Percentiles rank a stretch among this genome's conserved stretches.
Conservation (phyloP, 2,113 vertebrate genomes). For the Bagarius yarrelli region DNA sequence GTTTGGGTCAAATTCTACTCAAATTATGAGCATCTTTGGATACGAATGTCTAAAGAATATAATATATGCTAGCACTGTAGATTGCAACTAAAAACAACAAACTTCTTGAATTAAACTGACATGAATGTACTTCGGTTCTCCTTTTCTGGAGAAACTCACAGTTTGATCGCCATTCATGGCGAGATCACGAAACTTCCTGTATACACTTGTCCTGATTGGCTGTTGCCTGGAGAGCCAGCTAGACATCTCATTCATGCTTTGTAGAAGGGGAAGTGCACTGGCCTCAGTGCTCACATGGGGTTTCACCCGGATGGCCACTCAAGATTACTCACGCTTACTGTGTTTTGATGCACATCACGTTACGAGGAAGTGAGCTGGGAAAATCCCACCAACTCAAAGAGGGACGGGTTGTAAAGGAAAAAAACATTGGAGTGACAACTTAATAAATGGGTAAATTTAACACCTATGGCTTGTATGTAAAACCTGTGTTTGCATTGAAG, state of each 20-base stretch:
- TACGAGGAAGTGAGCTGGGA: slow-evolving; percentile 45
- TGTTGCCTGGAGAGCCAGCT: slow-evolving; percentile 17
- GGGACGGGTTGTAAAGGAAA: background rate
- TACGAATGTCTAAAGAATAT: background rate
- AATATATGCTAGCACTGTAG: background rate
- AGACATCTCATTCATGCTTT: slow-evolving; percentile 43
- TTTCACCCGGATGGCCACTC: slow-evolving; percentile 38
- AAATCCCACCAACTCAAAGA: slow-evolving; percentile 31
- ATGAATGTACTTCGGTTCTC: slow-evolving; percentile 32
- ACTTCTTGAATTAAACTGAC: background rate
- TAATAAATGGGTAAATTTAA: background rate
- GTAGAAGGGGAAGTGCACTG: slow-evolving; percentile 41
- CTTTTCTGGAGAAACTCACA: slow-evolving; percentile 25
- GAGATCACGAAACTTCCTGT: slow-evolving; percentile 34
- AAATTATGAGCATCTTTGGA: background rate
- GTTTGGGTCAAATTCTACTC: background rate
- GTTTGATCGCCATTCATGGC: slow-evolving; percentile 22
- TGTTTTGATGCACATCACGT: slow-evolving; percentile 37
- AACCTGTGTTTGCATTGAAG: slow-evolving; percentile 1
- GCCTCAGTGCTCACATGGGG: slow-evolving; percentile 12
- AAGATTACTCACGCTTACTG: slow-evolving; percentile 19
- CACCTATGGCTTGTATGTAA: background rate
- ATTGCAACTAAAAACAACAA: background rate
- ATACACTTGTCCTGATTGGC: slow-evolving; percentile 40
- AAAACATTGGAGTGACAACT: background rate